Percentiles rank a stretch among this genome's conserved stretches.
These are phyloP conservation scores for Saimiri boliviensis DNA, from an alignment of 2,113 vertebrate genomes.

Conservation along the genomic window DNA sequence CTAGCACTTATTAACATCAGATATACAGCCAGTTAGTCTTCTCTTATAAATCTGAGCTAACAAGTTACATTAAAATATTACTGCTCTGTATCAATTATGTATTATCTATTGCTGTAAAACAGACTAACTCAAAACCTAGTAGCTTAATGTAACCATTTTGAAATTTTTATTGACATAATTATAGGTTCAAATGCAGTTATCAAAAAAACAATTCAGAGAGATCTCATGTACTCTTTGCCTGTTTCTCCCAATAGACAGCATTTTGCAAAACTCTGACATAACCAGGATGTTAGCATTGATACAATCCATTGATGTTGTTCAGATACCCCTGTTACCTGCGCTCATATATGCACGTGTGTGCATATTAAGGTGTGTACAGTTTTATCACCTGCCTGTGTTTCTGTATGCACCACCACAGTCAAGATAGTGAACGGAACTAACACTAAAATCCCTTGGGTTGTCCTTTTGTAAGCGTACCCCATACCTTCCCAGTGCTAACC, in stretches of 20 bases:
- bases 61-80: background rate
- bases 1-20: background rate
- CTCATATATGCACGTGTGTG: background rate
- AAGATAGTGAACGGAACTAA: background rate
- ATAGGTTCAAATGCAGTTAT: background rate
- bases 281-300: background rate
- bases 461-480: background rate
- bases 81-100: background rate
- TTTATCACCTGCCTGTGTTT: background rate
- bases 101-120: background rate
- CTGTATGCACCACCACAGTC: background rate
- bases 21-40: background rate
- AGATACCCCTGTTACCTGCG: background rate
- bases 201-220: background rate
- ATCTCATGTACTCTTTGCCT: background rate
- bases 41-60: background rate
- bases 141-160: background rate
- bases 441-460: background rate
- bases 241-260: background rate
- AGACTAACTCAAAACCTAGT: background rate
- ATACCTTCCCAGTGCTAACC: background rate
- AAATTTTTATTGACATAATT: conserved; percentile 6
- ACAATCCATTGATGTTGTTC: background rate
- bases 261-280: background rate
- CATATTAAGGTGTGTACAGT: background rate